These are phyloP conservation scores for Zosterops lateralis DNA, from an alignment of 2,113 vertebrate genomes.

Conservation along the genomic window DNA sequence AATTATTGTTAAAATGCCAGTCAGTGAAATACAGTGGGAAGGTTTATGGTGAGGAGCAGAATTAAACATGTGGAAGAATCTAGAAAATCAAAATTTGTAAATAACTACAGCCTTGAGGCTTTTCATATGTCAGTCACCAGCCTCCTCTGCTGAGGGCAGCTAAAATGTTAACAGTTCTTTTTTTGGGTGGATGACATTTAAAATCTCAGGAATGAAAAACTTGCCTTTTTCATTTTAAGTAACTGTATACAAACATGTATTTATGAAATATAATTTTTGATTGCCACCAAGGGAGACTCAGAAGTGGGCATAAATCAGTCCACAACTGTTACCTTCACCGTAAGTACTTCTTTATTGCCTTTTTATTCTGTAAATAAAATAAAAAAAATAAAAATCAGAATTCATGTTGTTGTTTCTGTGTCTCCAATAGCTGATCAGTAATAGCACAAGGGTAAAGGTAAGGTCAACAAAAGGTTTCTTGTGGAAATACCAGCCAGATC, in stretches of 20 bases:
- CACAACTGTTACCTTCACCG: background rate
- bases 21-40: background rate
- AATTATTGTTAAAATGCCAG: background rate
- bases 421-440: background rate
- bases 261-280: constrained; percentile 38
- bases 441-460: background rate
- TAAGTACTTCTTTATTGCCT: background rate
- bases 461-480: background rate
- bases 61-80: constrained; percentile 20
- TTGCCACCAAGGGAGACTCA: background rate
- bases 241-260: background rate
- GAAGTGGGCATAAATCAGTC: background rate
- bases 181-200: constrained; percentile 37
- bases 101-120: constrained; percentile 25
- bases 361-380: background rate
- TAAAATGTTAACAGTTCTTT: constrained; percentile 29
- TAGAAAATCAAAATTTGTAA: constrained; percentile 25
- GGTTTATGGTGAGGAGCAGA: background rate
- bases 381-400: background rate
- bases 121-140: constrained; percentile 22
- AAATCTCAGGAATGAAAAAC: background rate
- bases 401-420: background rate
- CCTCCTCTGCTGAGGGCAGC: background rate
- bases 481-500: background rate
- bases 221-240: constrained; percentile 13